phyloP scores from a whole-genome alignment of 2,888 invertebrate genomes.

The Rhimphoctona megacephalus region DNA sequence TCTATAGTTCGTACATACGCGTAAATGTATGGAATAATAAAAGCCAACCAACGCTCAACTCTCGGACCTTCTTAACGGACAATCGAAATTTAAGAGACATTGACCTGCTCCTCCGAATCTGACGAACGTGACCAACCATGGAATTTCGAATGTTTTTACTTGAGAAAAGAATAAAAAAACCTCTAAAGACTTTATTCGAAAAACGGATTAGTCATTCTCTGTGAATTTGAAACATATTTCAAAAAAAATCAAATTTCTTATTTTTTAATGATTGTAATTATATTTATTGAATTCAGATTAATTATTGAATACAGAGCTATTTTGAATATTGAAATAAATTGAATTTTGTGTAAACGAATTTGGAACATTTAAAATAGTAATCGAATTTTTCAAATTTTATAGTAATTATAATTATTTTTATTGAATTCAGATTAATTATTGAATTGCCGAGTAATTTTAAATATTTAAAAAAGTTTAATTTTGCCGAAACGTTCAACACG shows the following conservation, averaged over 20 bases:
- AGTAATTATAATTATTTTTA: no score
- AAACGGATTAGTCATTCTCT: not conserved
- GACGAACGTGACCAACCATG: slow-evolving; percentile 22
- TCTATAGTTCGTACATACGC: not conserved
- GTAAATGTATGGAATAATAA: slow-evolving; percentile 46
- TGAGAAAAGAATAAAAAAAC: not conserved
- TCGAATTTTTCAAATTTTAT: no score
- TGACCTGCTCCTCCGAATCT: slow-evolving; percentile 42
- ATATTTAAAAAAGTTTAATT: no score
- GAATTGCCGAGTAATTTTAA: no score
- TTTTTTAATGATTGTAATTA: not conserved
- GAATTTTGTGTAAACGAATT: no score
- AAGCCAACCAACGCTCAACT: slow-evolving; percentile 6
- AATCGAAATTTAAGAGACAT: slow-evolving; percentile 51
- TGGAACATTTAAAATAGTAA: no score
- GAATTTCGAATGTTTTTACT: slow-evolving; percentile 17
- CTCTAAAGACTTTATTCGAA: not conserved
- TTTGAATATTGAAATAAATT: not conserved
- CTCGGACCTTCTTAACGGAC: slow-evolving; percentile 42
- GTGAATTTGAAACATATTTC: not conserved
- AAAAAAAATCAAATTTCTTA: not conserved
- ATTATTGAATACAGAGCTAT: not conserved
- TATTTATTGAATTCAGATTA: not conserved
- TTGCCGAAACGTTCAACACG: no score
- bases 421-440: no score